Percentiles rank a stretch among this genome's conserved stretches.
Conservation (phyloP, 1,140 invertebrate species). For the Brachionus sp. region DNA sequence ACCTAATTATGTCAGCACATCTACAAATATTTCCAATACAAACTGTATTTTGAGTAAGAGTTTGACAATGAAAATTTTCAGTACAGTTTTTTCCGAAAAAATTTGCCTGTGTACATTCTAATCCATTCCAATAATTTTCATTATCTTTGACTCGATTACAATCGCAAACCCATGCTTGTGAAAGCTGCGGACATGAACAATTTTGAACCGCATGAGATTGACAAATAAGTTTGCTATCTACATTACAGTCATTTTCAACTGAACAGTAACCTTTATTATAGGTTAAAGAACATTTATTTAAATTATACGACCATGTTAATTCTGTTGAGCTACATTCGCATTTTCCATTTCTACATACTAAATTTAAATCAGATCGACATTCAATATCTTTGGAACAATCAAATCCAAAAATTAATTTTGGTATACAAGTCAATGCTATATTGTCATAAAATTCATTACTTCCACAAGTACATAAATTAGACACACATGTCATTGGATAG, state of each 20-base stretch:
- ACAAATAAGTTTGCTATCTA: not conserved
- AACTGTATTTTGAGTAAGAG: not conserved
- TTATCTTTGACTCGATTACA: not conserved
- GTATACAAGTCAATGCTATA: not conserved
- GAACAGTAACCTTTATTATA: not conserved
- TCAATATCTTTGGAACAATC: not conserved
- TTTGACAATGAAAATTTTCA: not conserved
- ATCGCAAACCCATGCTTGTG: not conserved
- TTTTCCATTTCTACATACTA: not conserved
- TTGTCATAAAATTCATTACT: not conserved
- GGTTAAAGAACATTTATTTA: not conserved
- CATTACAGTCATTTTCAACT: not conserved
- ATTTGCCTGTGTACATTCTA: not conserved
- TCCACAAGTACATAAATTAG: not conserved
- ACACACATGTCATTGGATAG: not conserved
- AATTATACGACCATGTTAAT: not conserved
- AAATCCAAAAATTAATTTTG: not conserved
- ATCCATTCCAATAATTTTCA: conserved; percentile 1
- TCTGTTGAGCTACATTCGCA: not conserved
- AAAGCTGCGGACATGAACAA: not conserved
- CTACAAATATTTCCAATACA: not conserved
- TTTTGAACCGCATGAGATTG: not conserved
- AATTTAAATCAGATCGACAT: not conserved
- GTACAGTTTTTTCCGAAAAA: not conserved
- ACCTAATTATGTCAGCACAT: not conserved